Evolutionary conservation across 2,888 invertebrate species (phyloP), one percentile per base, ranked within the genome.

Genomic region (Elysia crispata): DNA sequence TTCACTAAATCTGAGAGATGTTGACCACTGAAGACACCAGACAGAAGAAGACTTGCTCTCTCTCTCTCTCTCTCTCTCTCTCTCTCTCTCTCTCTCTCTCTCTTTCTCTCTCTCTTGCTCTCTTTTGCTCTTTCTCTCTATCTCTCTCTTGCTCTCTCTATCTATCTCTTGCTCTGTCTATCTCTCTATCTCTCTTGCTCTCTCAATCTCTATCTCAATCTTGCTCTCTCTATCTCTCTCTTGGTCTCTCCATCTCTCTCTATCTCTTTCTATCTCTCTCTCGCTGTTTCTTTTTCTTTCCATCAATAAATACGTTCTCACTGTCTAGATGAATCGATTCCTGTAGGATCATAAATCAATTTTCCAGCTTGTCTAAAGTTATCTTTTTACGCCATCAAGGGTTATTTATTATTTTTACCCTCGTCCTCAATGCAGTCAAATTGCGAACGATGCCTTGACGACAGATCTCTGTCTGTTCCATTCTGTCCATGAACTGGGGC

Each of bases 21-120:
- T 41, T 41, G 41, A 41, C 11, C 11, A 41, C 5, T 41, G 11
- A 3, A 41, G 5, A 6, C 41, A 41, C 5, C 11, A 41, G 41
- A 41, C 3, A 41, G 41, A 11, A 11, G 3, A 11, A 6, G 41
- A 41, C 33, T 18, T 41, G 5, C 23, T 50, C 5, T 33, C 33
- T 62, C 64, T 3, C 23, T 33, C 33, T n/a, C 31, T 62, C 75
- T 74, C 57, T 18, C 60, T 25, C 20, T 74, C 74, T 30, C 30
- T 60, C 74, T 74, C 60, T 74, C 20, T 60, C 30, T 28, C 74
- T 25, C 30, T 60, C 31, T 74, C 74, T 74, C 57, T 57, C 74
- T 30, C 25, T 57, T 31, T 57, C 57, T 60, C 31, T 74, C 74
- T 23, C 25, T 66, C 13, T 66, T 3, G 18, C 25, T 66, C 30